Evolutionary conservation across 2,797 vertebrate species (phyloP).

Genomic region (Onychomys leucogaster): DNA sequence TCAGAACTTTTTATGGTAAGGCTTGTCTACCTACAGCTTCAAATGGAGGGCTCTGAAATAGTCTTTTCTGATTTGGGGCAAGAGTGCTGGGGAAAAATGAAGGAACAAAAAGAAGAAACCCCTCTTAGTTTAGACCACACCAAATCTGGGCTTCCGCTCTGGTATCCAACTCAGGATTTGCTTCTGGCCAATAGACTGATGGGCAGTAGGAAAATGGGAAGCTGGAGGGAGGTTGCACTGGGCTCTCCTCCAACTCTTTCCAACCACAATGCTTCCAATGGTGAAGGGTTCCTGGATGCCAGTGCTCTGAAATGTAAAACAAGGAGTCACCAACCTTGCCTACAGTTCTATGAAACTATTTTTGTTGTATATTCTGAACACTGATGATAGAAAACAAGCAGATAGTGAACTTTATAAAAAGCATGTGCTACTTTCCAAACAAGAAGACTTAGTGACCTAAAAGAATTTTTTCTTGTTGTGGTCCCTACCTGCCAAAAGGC

Average conservation of each 20-base stretch:
- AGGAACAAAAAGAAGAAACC: background rate
- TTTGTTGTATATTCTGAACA: conserved; percentile 45
- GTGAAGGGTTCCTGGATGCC: background rate
- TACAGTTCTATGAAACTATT: conserved; percentile 21
- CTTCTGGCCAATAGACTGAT: background rate
- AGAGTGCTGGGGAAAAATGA: background rate
- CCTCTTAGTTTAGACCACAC: background rate
- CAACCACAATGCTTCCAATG: conserved; percentile 12
- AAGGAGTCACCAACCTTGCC: conserved; percentile 3
- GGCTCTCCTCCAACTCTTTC: background rate
- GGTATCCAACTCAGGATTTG: background rate
- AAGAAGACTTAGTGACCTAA: background rate
- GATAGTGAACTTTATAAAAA: conserved; percentile 23
- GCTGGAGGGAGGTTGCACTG: background rate
- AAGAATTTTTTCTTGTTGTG: conserved; percentile 32
- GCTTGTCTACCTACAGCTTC: background rate
- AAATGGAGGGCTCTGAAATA: background rate
- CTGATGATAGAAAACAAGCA: conserved; percentile 43
- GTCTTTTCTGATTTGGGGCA: background rate
- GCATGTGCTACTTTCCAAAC: background rate
- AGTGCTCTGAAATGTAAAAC: conserved; percentile 43
- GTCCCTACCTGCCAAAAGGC: background rate
- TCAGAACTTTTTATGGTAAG: conserved; percentile 25
- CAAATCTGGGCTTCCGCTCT: background rate
- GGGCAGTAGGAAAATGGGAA: background rate